These are phyloP conservation scores for Eupleurogrammus muticus DNA, from an alignment of 2,797 vertebrate species.

Conservation along the genomic window DNA sequence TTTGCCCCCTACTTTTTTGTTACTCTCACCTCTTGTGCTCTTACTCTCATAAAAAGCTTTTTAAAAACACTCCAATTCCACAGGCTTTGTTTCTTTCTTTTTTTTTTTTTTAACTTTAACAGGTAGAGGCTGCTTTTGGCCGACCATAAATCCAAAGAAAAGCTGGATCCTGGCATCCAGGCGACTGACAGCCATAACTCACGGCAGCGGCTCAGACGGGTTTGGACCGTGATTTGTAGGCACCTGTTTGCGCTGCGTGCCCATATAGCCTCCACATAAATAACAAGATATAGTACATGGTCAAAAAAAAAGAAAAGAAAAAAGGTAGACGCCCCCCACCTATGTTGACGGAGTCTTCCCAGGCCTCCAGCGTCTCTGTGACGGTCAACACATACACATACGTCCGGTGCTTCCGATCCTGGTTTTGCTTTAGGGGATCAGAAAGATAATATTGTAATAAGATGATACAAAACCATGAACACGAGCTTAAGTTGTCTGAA, in stretches of 20 bases:
- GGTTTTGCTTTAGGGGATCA: constrained; percentile 90
- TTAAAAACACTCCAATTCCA: not conserved
- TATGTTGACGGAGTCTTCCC: constrained; percentile 98
- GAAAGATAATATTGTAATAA: constrained; percentile 22
- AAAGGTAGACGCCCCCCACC: constrained; percentile 76
- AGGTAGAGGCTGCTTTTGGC: constrained; percentile 17
- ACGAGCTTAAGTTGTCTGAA: no score
- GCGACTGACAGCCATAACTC: constrained; percentile 40
- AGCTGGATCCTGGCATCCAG: constrained; percentile 14
- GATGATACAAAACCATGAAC: not conserved
- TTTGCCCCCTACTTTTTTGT: no score
- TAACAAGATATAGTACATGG: constrained; percentile 16
- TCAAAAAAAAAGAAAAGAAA: not conserved
- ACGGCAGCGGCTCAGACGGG: constrained; percentile 47
- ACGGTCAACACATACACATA: constrained; percentile 98
- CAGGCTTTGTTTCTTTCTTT: not conserved
- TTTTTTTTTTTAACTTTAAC: not conserved
- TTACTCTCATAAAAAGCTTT: not conserved
- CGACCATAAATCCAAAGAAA: constrained; percentile 6
- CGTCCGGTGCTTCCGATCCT: constrained; percentile 97
- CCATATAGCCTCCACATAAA: constrained; percentile 29
- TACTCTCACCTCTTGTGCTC: no score
- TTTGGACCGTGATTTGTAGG: constrained; percentile 59
- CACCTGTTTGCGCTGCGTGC: constrained; percentile 49
- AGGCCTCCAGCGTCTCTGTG: constrained; percentile 96